phyloP scores from a whole-genome alignment of 2,113 vertebrate genomes.

The Sardina pilchardus region DNA sequence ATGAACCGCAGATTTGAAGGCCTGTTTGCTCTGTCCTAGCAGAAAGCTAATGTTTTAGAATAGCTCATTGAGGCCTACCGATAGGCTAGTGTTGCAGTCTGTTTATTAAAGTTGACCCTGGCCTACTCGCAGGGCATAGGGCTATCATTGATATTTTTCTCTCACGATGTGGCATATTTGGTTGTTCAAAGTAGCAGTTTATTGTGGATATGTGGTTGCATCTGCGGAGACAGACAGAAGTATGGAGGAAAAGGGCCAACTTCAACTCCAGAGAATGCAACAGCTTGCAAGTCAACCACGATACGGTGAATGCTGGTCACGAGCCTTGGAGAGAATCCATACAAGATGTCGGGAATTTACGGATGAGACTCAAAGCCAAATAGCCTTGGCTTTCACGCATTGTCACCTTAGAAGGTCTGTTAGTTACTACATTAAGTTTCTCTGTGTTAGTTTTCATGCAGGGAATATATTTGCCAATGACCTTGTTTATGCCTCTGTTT shows the following conservation, averaged over 20 bases:
- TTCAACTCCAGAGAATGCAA: conserved; percentile 55
- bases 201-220: neutral
- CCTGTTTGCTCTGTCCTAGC: neutral
- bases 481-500: no score
- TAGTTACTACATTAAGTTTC: neutral
- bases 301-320: conserved; percentile 71
- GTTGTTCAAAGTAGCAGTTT: neutral
- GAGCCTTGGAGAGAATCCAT: conserved; percentile 62
- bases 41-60: neutral
- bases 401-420: conserved; percentile 75
- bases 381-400: conserved; percentile 69
- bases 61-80: neutral
- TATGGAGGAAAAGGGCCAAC: conserved; percentile 43
- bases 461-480: no score
- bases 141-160: neutral
- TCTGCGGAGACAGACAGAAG: neutral
- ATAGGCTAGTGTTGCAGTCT: neutral
- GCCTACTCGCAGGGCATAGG: no score
- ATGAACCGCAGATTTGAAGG: no score
- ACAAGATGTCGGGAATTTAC: conserved; percentile 64
- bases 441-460: neutral
- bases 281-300: conserved; percentile 53
- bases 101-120: no score
- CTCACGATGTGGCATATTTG: neutral
- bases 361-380: conserved; percentile 67